Percentiles rank a stretch among this genome's conserved stretches.
These are phyloP conservation scores for Antheraea pernyi DNA, from an alignment of 1,140 invertebrate species.

Conservation along the genomic window DNA sequence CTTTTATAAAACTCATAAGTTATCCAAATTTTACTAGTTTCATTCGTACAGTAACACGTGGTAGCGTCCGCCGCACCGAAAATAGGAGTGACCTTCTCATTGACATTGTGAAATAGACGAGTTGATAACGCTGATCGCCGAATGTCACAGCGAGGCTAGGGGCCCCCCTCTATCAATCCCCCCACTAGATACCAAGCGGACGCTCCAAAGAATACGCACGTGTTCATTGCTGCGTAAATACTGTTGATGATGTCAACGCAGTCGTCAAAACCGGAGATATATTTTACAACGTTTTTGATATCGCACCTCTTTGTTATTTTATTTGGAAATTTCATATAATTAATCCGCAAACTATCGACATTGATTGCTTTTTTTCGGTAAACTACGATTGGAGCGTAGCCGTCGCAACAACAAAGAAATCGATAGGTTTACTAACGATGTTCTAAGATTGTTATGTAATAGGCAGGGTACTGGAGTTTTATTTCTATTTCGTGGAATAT, in stretches of 20 bases:
- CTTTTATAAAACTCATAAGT: constrained; percentile 10
- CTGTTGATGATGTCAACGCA: constrained; percentile 17
- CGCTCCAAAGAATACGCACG: constrained; percentile 36
- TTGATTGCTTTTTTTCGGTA: background rate
- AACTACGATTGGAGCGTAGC: background rate
- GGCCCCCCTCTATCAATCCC: constrained; percentile 53
- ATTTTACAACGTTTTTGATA: background rate
- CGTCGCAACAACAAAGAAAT: constrained; percentile 13
- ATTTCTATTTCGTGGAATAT: background rate
- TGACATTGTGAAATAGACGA: constrained; percentile 79
- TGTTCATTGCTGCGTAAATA: constrained; percentile 56
- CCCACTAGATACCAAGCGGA: constrained; percentile 42
- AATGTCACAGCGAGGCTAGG: constrained; percentile 73
- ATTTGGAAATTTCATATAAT: constrained; percentile 26
- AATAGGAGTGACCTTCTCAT: constrained; percentile 76
- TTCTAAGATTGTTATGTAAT: constrained; percentile 3
- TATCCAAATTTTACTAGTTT: constrained; percentile 3
- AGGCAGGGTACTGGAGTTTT: background rate
- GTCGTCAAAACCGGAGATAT: constrained; percentile 18
- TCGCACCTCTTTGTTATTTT: constrained; percentile 1
- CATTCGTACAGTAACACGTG: constrained; percentile 33
- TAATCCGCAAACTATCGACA: constrained; percentile 36
- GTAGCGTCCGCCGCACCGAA: constrained; percentile 50
- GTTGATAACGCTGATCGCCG: constrained; percentile 74
- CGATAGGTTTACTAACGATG: constrained; percentile 4